Conservation (phyloP, 2,888 invertebrate species). For the Miltochrista miniata region DNA sequence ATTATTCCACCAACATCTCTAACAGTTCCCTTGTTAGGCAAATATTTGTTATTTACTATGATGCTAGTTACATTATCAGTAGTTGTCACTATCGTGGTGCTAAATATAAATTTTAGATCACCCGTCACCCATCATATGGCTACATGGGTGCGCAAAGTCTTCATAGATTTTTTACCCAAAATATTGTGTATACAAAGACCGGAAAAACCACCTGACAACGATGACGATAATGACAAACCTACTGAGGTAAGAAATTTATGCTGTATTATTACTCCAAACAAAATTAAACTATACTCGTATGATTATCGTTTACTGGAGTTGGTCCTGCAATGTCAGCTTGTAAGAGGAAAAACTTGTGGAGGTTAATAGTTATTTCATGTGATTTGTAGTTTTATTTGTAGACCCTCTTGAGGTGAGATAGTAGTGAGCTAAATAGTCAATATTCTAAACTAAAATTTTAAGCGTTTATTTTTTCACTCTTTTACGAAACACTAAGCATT, state of each 20-base stretch:
- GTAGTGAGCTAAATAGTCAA: too few species aligned
- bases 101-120: constrained; percentile 96
- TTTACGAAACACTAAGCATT: too few species aligned
- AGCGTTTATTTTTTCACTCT: too few species aligned
- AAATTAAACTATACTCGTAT: too few species aligned
- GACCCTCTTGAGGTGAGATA: too few species aligned
- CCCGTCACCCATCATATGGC: constrained; percentile 97
- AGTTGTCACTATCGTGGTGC: constrained; percentile 96
- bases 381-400: too few species aligned
- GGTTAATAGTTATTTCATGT: too few species aligned
- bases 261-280: too few species aligned
- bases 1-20: constrained; percentile 97
- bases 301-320: too few species aligned
- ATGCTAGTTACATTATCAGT: constrained; percentile 96
- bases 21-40: constrained; percentile 95
- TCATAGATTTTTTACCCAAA: constrained; percentile 93
- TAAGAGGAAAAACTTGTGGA: too few species aligned
- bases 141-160: constrained; percentile 94
- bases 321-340: too few species aligned
- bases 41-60: constrained; percentile 97
- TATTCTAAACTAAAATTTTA: too few species aligned
- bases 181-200: constrained; percentile 95
- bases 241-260: constrained; percentile 67
- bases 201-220: constrained; percentile 89
- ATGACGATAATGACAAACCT: constrained; percentile 77